These are phyloP conservation scores for Adelges cooleyi DNA, from an alignment of 1,140 invertebrate species.

Conservation along the genomic window DNA sequence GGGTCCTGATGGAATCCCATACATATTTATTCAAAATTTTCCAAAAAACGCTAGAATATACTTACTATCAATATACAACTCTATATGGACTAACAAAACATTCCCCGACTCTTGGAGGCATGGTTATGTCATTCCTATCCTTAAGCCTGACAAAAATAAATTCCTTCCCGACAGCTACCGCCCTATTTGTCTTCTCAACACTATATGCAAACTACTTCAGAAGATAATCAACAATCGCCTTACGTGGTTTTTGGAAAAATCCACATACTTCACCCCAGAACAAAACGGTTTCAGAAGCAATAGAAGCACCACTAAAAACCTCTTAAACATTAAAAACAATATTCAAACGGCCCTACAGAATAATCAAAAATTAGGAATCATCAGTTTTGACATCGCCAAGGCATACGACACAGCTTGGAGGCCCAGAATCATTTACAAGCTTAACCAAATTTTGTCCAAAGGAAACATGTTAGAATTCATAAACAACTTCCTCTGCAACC, in stretches of 20 bases:
- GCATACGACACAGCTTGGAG: background rate
- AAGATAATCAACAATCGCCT: background rate
- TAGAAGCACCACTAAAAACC: background rate
- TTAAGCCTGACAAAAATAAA: background rate
- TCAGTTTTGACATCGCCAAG: background rate
- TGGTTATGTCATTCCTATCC: background rate
- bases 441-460: background rate
- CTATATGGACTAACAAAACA: background rate
- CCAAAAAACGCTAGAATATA: background rate
- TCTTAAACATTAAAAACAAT: background rate
- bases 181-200: background rate
- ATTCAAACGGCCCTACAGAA: background rate
- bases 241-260: background rate
- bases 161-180: background rate
- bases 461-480: background rate
- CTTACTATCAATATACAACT: background rate
- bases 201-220: background rate
- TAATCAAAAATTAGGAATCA: background rate
- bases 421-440: background rate
- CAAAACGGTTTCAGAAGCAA: background rate
- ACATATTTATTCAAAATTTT: background rate
- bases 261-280: background rate
- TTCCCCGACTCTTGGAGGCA: background rate
- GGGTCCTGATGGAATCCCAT: background rate
- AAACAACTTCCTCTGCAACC: background rate